Conservation (phyloP, 1,140 invertebrate species). For the Tetramorium simillimum region DNA sequence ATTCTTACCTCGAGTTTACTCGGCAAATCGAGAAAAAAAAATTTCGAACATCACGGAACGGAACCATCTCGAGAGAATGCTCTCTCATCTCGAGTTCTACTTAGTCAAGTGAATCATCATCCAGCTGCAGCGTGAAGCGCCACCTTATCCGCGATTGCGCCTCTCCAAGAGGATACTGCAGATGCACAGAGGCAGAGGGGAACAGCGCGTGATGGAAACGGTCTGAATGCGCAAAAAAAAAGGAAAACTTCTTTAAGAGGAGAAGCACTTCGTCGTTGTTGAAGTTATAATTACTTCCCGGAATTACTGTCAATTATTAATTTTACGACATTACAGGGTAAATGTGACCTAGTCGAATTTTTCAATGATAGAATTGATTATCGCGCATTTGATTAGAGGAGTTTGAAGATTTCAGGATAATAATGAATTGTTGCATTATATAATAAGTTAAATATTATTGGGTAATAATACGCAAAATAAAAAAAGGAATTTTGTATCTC, state of each 20-base stretch:
- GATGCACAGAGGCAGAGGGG: slow-evolving; percentile 71
- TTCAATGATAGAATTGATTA: neutral
- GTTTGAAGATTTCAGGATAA: neutral
- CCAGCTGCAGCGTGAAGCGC: slow-evolving; percentile 78
- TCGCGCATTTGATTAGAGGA: neutral
- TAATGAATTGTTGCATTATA: neutral
- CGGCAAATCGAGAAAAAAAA: neutral
- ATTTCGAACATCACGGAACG: slow-evolving; percentile 22
- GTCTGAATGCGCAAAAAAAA: slow-evolving; percentile 60
- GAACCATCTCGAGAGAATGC: neutral
- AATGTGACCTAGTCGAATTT: slow-evolving; percentile 5
- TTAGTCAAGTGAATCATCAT: slow-evolving; percentile 26
- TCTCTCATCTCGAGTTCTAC: neutral
- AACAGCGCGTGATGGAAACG: slow-evolving; percentile 68
- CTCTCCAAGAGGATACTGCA: slow-evolving; percentile 77
- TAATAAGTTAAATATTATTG: no score
- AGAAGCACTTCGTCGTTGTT: neutral
- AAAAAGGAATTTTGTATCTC: neutral
- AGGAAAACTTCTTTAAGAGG: neutral
- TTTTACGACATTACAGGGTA: neutral
- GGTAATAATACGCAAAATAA: neutral
- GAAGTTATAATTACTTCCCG: slow-evolving; percentile 7
- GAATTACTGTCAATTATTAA: neutral
- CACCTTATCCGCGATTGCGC: slow-evolving; percentile 77
- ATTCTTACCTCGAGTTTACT: slow-evolving; percentile 4